Base-by-base conservation (phyloP, 2,797 vertebrate genomes). In the Natrix natrix region DNA sequence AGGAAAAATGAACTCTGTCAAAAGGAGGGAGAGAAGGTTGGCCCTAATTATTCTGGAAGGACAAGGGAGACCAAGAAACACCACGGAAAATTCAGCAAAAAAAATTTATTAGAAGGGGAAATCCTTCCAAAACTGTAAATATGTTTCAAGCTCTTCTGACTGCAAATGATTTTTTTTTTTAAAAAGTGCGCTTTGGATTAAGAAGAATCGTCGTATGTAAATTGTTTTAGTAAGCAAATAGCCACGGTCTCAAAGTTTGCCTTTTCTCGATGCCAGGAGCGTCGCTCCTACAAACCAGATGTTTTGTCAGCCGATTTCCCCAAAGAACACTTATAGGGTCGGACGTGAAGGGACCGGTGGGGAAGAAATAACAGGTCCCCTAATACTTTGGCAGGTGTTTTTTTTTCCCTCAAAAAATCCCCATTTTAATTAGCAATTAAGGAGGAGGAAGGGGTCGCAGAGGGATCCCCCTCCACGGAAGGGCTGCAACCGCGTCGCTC, bases 271-370 rank as follows among this genome's bases (percentile, higher is more conserved):
- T 96, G 94, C 96, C 95, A 93, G 96, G 96, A 96, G 96, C 96
- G 97, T 97, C 96, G 94, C 96, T 28, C 97, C 96, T 96, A 97
- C 92, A 96, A 98, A 97, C 96, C 98, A 97, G 97, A 97, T 97
- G 97, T 97, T 97, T 96, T 95, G 95, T 94, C 97, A 97, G 97
- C 96, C 97, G 97, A 96, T 97, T 97, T 96, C 96, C 97, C 97
- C 95, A 94, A 95, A 96, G 95, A 94, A 97, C 96, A 96, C 96
- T 94, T 94, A 90, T 92, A 95, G 57, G 93, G 96, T 96, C 96
- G 52, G 20, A 2, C 1, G 28, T 2, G 89, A n/a, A 54, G 26
- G 16, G 26, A 54, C 8, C 16, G 2, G 66, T 54, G 97, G 96
- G 91, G 3, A 95, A 95, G 96, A 95, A 48, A 83, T 48, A 83